Percentiles rank a stretch among this genome's conserved stretches.
Conservation (phyloP, 2,113 vertebrate species). For the Tachuris rubrigastra region DNA sequence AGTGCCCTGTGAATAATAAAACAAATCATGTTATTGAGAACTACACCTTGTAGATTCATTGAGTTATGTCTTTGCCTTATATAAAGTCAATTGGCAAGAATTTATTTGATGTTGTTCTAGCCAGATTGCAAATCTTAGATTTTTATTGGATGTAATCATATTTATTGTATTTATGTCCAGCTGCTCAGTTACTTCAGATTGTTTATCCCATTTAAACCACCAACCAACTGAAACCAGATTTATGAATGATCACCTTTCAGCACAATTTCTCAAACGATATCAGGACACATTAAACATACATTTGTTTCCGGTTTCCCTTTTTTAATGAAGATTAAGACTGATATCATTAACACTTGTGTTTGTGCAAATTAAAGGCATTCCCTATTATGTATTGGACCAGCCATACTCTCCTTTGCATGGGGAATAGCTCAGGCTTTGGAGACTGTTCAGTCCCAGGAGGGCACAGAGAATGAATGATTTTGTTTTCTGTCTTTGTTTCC, state of each 20-base stretch:
- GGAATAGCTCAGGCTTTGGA: neutral
- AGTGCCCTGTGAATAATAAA: neutral
- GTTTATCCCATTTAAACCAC: neutral
- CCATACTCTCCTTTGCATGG: accelerated
- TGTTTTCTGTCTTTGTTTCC: neutral
- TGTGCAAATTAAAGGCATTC: neutral
- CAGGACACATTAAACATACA: neutral
- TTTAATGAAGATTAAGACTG: too few species aligned
- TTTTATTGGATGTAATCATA: neutral
- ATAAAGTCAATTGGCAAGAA: neutral
- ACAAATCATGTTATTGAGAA: neutral
- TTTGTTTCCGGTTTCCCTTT: neutral
- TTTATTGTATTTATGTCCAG: neutral
- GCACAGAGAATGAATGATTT: neutral
- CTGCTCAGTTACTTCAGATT: neutral
- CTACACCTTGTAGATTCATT: constrained; percentile 25
- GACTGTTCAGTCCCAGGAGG: neutral
- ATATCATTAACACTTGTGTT: neutral
- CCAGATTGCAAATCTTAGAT: neutral
- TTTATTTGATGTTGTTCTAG: neutral
- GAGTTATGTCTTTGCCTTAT: neutral
- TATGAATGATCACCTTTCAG: neutral
- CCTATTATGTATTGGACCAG: neutral
- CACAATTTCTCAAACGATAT: neutral
- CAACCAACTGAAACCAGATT: neutral